Evolutionary conservation across 2,797 vertebrate genomes (phyloP).

Genomic region (Rhinoraja longicauda): DNA sequence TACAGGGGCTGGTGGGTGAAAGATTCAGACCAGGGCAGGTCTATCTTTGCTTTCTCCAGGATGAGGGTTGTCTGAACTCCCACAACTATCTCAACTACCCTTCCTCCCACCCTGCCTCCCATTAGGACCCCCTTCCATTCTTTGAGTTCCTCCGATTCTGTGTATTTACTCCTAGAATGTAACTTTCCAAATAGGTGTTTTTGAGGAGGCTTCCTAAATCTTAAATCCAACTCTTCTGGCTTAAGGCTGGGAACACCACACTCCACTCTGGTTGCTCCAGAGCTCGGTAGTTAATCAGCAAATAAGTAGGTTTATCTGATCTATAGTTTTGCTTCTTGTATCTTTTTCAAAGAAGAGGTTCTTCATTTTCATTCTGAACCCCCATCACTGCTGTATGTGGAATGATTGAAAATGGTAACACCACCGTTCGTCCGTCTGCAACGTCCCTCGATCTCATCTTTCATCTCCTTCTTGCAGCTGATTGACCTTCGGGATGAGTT

Average conservation of each 20-base stretch:
- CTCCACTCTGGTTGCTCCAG: neutral
- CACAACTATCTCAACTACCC: too few relatives aligned
- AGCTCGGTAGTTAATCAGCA: neutral
- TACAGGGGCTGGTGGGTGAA: too few relatives aligned
- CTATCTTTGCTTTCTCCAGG: too few relatives aligned
- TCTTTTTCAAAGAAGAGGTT: neutral
- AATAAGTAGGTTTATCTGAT: neutral
- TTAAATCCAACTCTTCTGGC: neutral
- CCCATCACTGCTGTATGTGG: neutral
- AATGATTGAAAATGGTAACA: neutral
- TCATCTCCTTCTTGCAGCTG: neutral
- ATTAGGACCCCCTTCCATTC: too few relatives aligned
- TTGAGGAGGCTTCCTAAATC: too few relatives aligned
- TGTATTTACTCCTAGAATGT: too few relatives aligned
- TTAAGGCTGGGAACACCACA: neutral
- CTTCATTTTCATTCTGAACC: neutral
- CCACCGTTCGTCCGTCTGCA: neutral
- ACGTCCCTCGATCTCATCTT: neutral
- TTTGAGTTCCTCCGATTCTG: too few relatives aligned
- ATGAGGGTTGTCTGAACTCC: too few relatives aligned
- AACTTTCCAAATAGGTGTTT: too few relatives aligned
- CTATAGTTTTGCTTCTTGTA: neutral
- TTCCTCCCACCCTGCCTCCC: too few relatives aligned
- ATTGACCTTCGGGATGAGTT: neutral
- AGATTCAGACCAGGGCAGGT: too few relatives aligned